Percentiles rank a stretch among this genome's conserved stretches.
Conservation (phyloP, 2,888 invertebrate species). For the Diachrysia chrysitis region DNA sequence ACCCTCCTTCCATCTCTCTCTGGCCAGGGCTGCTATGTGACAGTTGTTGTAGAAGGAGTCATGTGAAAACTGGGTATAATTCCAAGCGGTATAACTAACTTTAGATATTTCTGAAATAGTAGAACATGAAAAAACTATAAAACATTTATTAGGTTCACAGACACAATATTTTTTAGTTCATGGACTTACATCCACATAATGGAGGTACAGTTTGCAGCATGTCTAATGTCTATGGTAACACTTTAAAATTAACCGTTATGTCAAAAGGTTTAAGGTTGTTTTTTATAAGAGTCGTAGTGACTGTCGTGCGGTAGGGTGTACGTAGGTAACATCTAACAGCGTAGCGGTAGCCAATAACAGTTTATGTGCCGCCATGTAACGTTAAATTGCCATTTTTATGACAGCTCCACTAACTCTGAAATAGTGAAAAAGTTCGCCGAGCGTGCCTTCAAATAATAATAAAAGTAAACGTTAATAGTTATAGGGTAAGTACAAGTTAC, state of each 20-base stretch:
- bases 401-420: conserved; percentile 27
- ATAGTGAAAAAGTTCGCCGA: conserved; percentile 10
- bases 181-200: conserved; percentile 5
- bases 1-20: too few species aligned
- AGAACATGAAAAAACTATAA: conserved; percentile 13
- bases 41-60: too few species aligned
- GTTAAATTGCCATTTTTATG: conserved; percentile 28
- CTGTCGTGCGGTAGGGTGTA: not conserved
- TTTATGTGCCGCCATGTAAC: conserved; percentile 33
- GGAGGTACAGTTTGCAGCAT: not conserved
- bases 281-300: not conserved
- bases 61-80: too few species aligned
- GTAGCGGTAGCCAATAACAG: conserved; percentile 28
- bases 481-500: not conserved
- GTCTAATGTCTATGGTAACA: not conserved
- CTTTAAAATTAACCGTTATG: not conserved
- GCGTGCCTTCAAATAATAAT: conserved; percentile 7
- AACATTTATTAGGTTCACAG: conserved; percentile 15
- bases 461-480: conserved; percentile 7
- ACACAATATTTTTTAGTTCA: conserved; percentile 32
- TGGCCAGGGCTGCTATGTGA: too few species aligned
- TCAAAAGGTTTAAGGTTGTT: not conserved
- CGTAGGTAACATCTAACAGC: not conserved
- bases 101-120: not conserved
- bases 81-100: not conserved